Evolutionary conservation across 2,888 invertebrate species (phyloP), one percentile per base, ranked within the genome.

Genomic region (Micropterix aruncella): DNA sequence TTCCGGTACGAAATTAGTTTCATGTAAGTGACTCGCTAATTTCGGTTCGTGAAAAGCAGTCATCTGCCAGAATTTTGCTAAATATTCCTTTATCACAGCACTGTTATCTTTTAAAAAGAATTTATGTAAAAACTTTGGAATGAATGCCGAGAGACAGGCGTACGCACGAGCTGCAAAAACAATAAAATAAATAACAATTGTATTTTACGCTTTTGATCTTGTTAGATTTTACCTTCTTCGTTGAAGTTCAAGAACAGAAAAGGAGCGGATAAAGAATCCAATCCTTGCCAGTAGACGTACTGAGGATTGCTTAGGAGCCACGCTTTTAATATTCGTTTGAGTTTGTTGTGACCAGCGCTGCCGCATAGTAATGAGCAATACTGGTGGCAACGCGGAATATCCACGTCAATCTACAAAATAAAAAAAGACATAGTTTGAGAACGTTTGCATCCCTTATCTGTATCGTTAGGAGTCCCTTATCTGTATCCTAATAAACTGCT

Each of bases 231-330:
- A 91, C 93, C 89, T 79, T 97, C 95, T 62, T 96, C 80, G 60
- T 93, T 93, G 60, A 99, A 99, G 68, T 99, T 94, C 19, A 99
- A 74, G 60, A 87, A 91, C 2, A 99, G 70, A 70, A 99, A 99
- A 0, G 99, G 99, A 0, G 99, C 99, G 44, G 94, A 93, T 14
- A 99, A 70, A 0, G 97, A 99, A 66, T 99, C 99, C 45, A 99
- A 68, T 1, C 99, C 99, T 68, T 99, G 99, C 99, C 99, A 99
- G 64, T 99, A 99, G 1, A 99, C 99, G 56, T 96, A 97, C 56
- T 94, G 83, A 0, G 89, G 85, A 70, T 96, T 92, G 47, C 87
- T 84, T 7, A 86, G 77, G 2, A 99, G 84, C 97, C 97, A 97
- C 0, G 97, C 95, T 64, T 99, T 99, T 1, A 99, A 70, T 46